Evolutionary conservation across 2,113 vertebrate genomes (phyloP), one percentile per base, ranked within the genome.

Genomic region (Podarcis raffonei): DNA sequence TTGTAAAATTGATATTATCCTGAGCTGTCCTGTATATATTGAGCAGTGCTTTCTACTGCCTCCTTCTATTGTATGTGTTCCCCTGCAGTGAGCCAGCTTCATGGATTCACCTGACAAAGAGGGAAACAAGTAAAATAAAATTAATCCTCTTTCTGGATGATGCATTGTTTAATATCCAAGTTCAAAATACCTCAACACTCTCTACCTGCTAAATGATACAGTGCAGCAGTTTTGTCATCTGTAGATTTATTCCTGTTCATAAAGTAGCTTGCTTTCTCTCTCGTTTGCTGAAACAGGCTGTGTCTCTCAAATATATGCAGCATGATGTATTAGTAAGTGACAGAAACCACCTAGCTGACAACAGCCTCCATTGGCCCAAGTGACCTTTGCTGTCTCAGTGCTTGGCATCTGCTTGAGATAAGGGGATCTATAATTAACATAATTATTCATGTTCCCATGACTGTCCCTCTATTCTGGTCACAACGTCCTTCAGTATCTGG

Each of bases 301-400:
- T 89, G 76, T 76, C 93, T 93, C 57, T 88, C 86, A 93, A 92
- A 85, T 92, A 92, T 80, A 88, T 80, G 71, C 83, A 91, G 88
- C 89, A 84, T 92, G 90, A 93, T 95, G 92, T 94, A 95, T 95
- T 92, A 94, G 88, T 77, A 91, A 91, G 88, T 87, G 89, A 93
- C 94, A 93, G 89, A 90, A 93, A 89, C 82, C 85, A 90, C 75
- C 74, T 87, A 94, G 87, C 89, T 94, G 91, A 92, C 90, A 92
- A 90, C 93, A 94, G 84, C 82, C 91, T 93, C 92, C 85, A 92
- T 86, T 93, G 91, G 91, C 88, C 91, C 86, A 94, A 93, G 91
- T 87, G 94, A 95, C 95, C 93, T 93, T 94, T 93, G 90, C 85
- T 89, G 90, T 93, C 88, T 92, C 86, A 84, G 62, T 88, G 89